Base-by-base conservation (phyloP, 1,140 invertebrate species). In the Uloborus diversus region DNA sequence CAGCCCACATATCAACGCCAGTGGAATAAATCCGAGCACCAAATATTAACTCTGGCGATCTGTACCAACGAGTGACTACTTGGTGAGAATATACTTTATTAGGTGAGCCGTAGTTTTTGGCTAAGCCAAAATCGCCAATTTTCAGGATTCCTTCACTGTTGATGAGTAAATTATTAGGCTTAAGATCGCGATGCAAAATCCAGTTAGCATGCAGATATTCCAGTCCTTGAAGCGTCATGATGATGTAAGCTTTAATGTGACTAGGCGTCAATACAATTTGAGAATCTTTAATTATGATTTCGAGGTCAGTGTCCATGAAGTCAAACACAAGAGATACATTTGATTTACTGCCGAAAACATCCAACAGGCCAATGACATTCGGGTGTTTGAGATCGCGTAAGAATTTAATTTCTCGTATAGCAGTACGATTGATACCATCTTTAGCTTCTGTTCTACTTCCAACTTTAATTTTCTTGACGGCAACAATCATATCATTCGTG, bases 311-410 rank as follows among this genome's bases (percentile, higher is more conserved):
- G 85, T 99, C 96, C 97, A 99, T 99, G 85, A 97, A 99, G 87
- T 99, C 98, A 89, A 99, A 99, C 0, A 99, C 98, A 25, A 99
- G 88, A 53, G 97, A 99, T n/a, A 99, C 94, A 90, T 99, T 99
- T 28, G 96, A 98, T 87, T 95, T 94, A 82, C 98, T 93, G 32
- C 98, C 97, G 90, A 99, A 98, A 4, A 99, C 96, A 92, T 99
- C 97, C 88, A 90, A 85, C 80, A 92, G 82, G n/a, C 94, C 94
- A 84, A 99, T 98, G 9, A 99, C 92, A 89, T 99, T 98, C 49
- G 92, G 91, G 88, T 99, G 98, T 82, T 93, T 91, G 5, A 99
- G 86, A 89, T 99, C 98, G 88, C 99, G 96, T 66, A 99, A 87
- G 13, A 99, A 88, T 89, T 99, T 99, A 49, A 99, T 99, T 92